Base-by-base conservation (phyloP, 1,140 invertebrate species). In the Scaptomyza montana region DNA sequence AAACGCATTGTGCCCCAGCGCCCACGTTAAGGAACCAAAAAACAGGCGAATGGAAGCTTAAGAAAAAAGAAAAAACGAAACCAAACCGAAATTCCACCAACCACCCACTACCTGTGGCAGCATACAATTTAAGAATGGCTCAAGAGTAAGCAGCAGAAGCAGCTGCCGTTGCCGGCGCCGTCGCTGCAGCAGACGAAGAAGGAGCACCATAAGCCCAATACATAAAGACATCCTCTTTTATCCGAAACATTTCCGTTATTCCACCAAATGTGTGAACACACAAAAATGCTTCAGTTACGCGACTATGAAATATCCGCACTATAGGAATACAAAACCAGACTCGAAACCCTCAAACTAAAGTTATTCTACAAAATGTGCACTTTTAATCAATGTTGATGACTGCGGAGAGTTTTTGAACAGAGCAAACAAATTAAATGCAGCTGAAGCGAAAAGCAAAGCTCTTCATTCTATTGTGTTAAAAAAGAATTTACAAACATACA, bases 221-320 rank as follows among this genome's bases (percentile, higher is more conserved):
- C 81, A 87, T 87, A 78, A 87, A 77, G 74, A 87, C 85, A 81
- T 86, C 81, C 81, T 59, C 49, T 67, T 59, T 65, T 76, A 80
- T 68, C 53, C 74, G 30, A 54, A 72, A 60, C 63, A 54, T 43
- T 72, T 72, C 69, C 69, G 33, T 36, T 60, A 25, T 53, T 39
- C 21, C 49, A 53, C 53, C 30, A 39, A 65, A 57, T 64, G 19
- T 55, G 53, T 33, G 53, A 30, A 21, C 47, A 54, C 21, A 60
- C 51, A 66, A 36, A 46, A 55, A 59, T 33, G 54, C 45, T 50
- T 56, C 43, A 10, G 10, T 39, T 25, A 36, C 55, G 45, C 21
- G 28, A 54, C 69, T 36, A 13, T 45, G 12, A 60, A 67, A 67
- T 54, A 54, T 59, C 57, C 30, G 47, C 13, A 36, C 21, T 57